Evolutionary conservation across 1,140 invertebrate species (phyloP).

Genomic region (Drosophila baimaii): DNA sequence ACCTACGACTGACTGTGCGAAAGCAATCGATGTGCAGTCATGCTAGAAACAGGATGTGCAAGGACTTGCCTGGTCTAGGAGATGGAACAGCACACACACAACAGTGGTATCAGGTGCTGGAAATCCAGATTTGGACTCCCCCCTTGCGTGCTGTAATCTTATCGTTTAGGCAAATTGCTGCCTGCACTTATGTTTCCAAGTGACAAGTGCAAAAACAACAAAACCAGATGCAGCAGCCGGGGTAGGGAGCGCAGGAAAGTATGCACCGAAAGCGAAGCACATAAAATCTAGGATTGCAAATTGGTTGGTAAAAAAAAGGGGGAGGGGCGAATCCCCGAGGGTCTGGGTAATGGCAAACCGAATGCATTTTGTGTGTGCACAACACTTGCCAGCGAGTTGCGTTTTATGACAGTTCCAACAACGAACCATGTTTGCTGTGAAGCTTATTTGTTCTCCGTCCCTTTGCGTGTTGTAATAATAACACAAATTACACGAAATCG

Average conservation of each 20-base stretch:
- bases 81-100: slow-evolving; percentile 9
- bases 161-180: slow-evolving; percentile 66
- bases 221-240: slow-evolving; percentile 2
- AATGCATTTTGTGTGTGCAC: slow-evolving; percentile 55
- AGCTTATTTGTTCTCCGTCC: not conserved
- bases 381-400: slow-evolving; percentile 32
- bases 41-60: slow-evolving; percentile 7
- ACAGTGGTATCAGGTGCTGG: slow-evolving; percentile 17
- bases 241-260: slow-evolving; percentile 10
- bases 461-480: slow-evolving; percentile 20
- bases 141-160: slow-evolving; percentile 34
- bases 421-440: slow-evolving; percentile 1
- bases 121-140: not conserved
- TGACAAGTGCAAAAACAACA: slow-evolving; percentile 25
- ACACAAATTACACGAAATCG: slow-evolving; percentile 50
- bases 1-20: not conserved
- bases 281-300: slow-evolving; percentile 43
- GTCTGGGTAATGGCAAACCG: slow-evolving; percentile 18
- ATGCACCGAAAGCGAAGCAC: slow-evolving; percentile 15
- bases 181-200: slow-evolving; percentile 57
- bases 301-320: slow-evolving; percentile 24
- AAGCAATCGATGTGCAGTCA: slow-evolving; percentile 13
- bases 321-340: slow-evolving; percentile 10
- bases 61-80: slow-evolving; percentile 1
- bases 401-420: slow-evolving; percentile 1